These are phyloP conservation scores for Exocentrus adspersus DNA, from an alignment of 2,888 invertebrate species.

Conservation along the genomic window DNA sequence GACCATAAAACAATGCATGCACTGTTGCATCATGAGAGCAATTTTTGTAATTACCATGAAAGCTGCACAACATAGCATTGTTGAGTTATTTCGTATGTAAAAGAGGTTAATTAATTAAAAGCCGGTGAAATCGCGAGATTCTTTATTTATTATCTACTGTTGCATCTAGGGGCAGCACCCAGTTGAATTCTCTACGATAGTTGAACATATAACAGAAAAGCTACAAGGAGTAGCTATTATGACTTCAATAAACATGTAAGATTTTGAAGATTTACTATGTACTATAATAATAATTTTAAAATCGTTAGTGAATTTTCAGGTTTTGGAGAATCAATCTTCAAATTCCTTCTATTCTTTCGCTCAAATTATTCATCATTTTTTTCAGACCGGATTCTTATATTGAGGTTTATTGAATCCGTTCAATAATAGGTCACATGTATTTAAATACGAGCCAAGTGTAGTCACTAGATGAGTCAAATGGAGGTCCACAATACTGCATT, in stretches of 20 bases:
- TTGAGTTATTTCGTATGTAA: slow-evolving; percentile 48
- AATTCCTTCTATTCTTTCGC: too few relatives aligned
- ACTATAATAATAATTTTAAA: background rate
- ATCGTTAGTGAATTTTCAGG: background rate
- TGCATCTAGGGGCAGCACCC: too few relatives aligned
- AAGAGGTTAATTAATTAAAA: slow-evolving; percentile 47
- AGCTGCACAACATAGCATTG: slow-evolving; percentile 42
- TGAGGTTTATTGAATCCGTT: too few relatives aligned
- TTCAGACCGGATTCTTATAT: too few relatives aligned
- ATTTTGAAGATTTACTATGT: background rate
- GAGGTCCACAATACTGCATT: too few relatives aligned
- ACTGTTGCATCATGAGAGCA: slow-evolving; percentile 46
- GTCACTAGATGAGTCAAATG: too few relatives aligned
- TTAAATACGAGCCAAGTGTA: too few relatives aligned
- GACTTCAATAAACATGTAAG: background rate
- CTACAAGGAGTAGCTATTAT: background rate
- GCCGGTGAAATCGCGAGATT: background rate
- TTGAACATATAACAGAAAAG: too few relatives aligned
- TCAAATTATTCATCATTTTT: too few relatives aligned
- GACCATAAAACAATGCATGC: slow-evolving; percentile 27
- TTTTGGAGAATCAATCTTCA: too few relatives aligned
- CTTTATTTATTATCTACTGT: background rate
- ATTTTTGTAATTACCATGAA: slow-evolving; percentile 52
- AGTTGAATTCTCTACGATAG: too few relatives aligned
- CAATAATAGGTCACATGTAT: too few relatives aligned